These are phyloP conservation scores for Chaetophractus vellerosus DNA, from an alignment of 2,797 vertebrate species.

Conservation along the genomic window DNA sequence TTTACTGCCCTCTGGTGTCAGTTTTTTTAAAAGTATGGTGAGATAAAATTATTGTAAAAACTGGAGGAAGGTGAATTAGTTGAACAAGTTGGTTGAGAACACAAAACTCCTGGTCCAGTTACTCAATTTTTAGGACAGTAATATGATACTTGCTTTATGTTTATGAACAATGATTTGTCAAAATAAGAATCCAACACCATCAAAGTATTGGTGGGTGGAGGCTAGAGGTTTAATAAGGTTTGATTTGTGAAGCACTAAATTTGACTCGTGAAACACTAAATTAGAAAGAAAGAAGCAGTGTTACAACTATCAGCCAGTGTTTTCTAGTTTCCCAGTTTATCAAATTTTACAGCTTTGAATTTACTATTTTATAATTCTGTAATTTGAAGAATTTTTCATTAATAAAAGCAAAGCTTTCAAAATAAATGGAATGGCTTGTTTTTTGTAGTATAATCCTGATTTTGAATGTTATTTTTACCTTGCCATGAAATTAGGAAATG, in stretches of 20 bases:
- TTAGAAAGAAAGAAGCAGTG: not conserved
- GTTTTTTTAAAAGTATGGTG: not conserved
- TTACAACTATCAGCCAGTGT: not conserved
- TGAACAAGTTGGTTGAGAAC: not conserved
- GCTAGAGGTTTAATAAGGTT: not conserved
- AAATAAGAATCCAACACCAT: not conserved
- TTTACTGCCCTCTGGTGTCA: slow-evolving; percentile 75
- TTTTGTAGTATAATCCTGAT: not conserved
- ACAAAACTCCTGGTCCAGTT: not conserved
- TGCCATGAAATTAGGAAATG: slow-evolving; percentile 3
- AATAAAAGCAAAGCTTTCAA: slow-evolving; percentile 27
- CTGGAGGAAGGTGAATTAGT: not conserved
- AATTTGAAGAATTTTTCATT: not conserved
- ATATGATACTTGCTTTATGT: not conserved
- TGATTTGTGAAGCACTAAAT: not conserved
- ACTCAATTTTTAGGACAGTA: not conserved
- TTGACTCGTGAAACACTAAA: not conserved
- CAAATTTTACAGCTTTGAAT: slow-evolving; percentile 33
- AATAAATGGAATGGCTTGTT: not conserved
- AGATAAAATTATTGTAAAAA: not conserved
- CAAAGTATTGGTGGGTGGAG: not conserved
- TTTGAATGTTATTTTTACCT: slow-evolving; percentile 45
- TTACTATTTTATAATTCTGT: not conserved
- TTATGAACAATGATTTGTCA: not conserved
- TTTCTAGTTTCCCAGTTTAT: not conserved